Base-by-base conservation (phyloP, 53 echinoderm and acorn worm genomes). In the Pentamera pediparva region DNA sequence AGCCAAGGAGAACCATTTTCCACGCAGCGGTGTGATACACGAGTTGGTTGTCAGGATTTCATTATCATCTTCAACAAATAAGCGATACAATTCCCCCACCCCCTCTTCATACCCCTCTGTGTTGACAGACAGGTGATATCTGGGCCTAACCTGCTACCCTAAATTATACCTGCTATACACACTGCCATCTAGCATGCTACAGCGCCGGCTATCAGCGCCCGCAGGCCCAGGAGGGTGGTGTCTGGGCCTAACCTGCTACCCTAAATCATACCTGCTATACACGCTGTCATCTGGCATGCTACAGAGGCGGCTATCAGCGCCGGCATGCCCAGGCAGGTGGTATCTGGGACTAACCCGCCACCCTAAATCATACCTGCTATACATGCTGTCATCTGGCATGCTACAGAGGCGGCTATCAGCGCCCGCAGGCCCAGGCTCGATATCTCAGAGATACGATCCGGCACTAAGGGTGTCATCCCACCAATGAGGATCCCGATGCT, bases 401-500 rank as follows among this genome's bases (percentile, higher is more conserved):
- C 95, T 5, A 95, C 33, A 28, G 82, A 75, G 32, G 77, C 90
- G 36, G 95, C 90, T 3, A 95, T 28, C 38, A 95, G 80, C 8
- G 85, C 95, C 57, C 95, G 63, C n/a, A 90, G 45, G 7, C 85
- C 84, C 40, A 85, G 51, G 32, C 78, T 54, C 5, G 95, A 82
- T 28, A 95, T 69, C 56, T 95, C 95, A 25, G 79, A 65, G 50
- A 83, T 82, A 39, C 90, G 77, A 7, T 85, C 75, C 4, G 95
- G 95, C 35, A 90, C 78, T 13, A 95, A 53, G 17, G 95, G 95
- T 26, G 84, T 83, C 70, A 95, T 35, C 0, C 87, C 84, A 70
- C 95, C 95, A 50, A 95, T 75, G 78, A 90, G 83, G 37, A 95
- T 76, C 12, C 90, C 95, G 24, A 95, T 62, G 35, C 95, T 90